Evolutionary conservation across 2,113 vertebrate genomes (phyloP), one percentile per base, ranked within the genome.

Genomic region (Pagrus major): DNA sequence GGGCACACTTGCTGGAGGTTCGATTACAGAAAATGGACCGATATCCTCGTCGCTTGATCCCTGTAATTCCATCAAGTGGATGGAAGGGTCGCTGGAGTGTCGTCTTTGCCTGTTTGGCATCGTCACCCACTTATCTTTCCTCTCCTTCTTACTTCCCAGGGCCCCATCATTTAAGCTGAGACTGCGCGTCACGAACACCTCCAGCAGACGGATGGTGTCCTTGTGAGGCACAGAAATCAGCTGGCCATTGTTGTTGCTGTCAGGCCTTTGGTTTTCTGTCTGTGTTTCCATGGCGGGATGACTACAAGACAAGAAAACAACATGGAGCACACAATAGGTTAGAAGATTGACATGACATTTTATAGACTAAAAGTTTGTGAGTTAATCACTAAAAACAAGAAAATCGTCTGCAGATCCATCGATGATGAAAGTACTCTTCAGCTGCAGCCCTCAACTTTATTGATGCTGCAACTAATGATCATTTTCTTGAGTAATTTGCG

Each of bases 191-290:
- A 96, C 92, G 0, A 95, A 93, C 0, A 94, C 93, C 89, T 96
- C 96, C 37, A 96, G 88, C 65, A 96, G 91, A 3, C 94, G 96
- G 63, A 84, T 69, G 1, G 91, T 92, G 20, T 96, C 94, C 52
- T 91, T 92, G 63, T 86, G 93, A 54, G 92, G 89, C 9, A 96
- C 90, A 0, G 2, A 89, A n/a, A 95, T 93, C 70, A 95, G 15
- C 79, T 92, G 93, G 55, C 92, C 78, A 1, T 68, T 58, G 1
- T 10, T 51, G n/a, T n/a, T n/a, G n/a, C n/a, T n/a, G n/a, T n/a
- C n/a, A 1, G 58, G 27, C 69, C 52, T 61, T 18, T 64, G 68
- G 15, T 81, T 71, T 15, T 86, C 80, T 23, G 18, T 27, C 0
- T 56, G 16, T 1, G 63, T 65, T 39, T 91, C 84, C 93, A 93